Base-by-base conservation (phyloP, 1,140 invertebrate species). In the Drosophila kepulauana region DNA sequence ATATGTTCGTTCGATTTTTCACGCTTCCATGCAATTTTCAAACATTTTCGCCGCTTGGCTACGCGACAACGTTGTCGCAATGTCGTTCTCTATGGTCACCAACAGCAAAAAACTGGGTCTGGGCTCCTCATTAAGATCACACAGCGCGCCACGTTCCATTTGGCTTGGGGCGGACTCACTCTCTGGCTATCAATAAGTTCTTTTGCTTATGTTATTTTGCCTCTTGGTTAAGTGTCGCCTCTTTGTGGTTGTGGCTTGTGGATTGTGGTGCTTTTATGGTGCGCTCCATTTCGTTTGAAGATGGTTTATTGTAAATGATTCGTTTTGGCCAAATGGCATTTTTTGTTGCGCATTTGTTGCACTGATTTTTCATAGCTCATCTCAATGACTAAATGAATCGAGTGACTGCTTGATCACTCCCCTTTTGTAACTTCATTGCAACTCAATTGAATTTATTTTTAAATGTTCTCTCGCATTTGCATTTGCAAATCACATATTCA, bases 241-340 rank as follows among this genome's bases (percentile, higher is more conserved):
- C 46, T 72, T 78, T 75, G 65, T 62, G 75, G 66, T 78, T 69
- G 58, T 62, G 75, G 71, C n/a, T 61, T 38, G 65, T 48, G 35
- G 57, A 41, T 71, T 52, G 20, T 67, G 54, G 48, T 38, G 35
- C 69, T 79, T 82, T 74, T 65, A 35, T 91, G 74, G 58, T 35
- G 52, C 78, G 91, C 82, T 87, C 79, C 79, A 91, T 91, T 91
- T 91, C 78, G 64, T 81, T 86, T 86, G 82, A 90, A 90, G 87
- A 91, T 86, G 82, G 78, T 88, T 91, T 82, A 79, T 85, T 85
- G 76, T 86, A 91, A 91, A 91, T 91, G 91, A 91, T 88, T 84
- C 91, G 90, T 91, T 91, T 79, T 88, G 75, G 64, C 79, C 87
- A 91, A 88, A 87, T 82, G 85, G 78, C 71, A 91, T 78, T 76